Percentiles rank a stretch among this genome's conserved stretches.
Conservation (phyloP, 2,888 invertebrate genomes). For the Yponomeuta plumbellus region DNA sequence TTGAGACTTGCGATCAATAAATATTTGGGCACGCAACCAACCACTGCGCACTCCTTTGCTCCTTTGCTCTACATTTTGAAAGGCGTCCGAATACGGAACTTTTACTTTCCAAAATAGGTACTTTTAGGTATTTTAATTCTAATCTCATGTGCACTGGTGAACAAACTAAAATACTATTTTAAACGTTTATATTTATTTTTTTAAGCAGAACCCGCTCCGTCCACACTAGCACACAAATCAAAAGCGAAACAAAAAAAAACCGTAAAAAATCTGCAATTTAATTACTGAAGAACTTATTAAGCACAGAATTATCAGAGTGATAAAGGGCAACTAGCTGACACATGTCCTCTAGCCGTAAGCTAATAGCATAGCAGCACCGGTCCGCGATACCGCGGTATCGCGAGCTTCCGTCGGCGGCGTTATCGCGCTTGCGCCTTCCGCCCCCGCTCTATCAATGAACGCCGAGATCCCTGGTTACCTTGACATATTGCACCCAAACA, state of each 20-base stretch:
- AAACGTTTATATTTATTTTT: no score
- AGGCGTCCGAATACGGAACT: no score
- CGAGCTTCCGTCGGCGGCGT: slow-evolving; percentile 49
- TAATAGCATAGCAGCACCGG: not conserved
- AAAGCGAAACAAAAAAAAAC: no score
- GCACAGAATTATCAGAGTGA: not conserved
- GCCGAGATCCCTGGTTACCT: not conserved
- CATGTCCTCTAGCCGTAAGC: not conserved
- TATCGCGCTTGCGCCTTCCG: slow-evolving; percentile 52
- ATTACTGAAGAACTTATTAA: no score
- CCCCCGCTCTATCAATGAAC: slow-evolving; percentile 20
- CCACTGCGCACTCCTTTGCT: not conserved
- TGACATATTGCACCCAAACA: not conserved
- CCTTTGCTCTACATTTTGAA: no score
- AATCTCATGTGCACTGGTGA: no score
- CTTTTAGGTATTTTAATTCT: no score
- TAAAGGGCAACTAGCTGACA: not conserved
- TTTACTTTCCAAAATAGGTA: no score
- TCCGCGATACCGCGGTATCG: not conserved
- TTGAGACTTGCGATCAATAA: not conserved
- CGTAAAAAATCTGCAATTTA: no score
- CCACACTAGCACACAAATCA: no score
- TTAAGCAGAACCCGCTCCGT: no score
- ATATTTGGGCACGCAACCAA: not conserved
- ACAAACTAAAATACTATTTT: no score